A percentile compares a stretch with the other conserved stretches of the same genome.
phyloP scores from a whole-genome alignment of 2,113 vertebrate species.

The Toxostoma redivivum region DNA sequence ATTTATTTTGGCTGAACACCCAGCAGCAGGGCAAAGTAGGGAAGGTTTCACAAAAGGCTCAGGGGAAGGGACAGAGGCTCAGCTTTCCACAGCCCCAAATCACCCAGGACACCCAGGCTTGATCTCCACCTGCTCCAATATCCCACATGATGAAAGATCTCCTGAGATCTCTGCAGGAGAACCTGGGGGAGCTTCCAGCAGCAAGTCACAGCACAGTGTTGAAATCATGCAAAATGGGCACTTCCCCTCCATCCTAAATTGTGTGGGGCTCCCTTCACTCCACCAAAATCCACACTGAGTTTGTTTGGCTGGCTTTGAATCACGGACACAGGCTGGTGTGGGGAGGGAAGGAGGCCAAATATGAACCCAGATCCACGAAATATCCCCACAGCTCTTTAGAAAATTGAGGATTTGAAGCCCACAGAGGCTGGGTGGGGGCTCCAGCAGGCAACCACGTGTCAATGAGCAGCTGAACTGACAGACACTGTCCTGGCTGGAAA shows the following conservation, averaged over 20 bases:
- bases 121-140: neutral
- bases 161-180: neutral
- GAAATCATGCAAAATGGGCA: neutral
- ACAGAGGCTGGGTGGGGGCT: neutral
- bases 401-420: neutral
- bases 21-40: neutral
- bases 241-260: neutral
- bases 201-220: neutral
- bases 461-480: neutral
- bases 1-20: neutral
- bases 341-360: neutral
- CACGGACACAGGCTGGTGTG: neutral
- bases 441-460: neutral
- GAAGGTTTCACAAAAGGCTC: neutral
- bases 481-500: neutral
- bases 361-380: neutral
- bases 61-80: neutral
- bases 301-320: neutral
- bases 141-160: neutral
- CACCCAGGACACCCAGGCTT: neutral
- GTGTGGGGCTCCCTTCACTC: neutral
- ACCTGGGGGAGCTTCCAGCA: neutral
- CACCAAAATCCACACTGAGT: neutral
- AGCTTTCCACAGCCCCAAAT: neutral
- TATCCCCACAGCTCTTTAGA: neutral